These are phyloP conservation scores for Papilio helenus DNA, from an alignment of 1,140 invertebrate species.

Conservation along the genomic window DNA sequence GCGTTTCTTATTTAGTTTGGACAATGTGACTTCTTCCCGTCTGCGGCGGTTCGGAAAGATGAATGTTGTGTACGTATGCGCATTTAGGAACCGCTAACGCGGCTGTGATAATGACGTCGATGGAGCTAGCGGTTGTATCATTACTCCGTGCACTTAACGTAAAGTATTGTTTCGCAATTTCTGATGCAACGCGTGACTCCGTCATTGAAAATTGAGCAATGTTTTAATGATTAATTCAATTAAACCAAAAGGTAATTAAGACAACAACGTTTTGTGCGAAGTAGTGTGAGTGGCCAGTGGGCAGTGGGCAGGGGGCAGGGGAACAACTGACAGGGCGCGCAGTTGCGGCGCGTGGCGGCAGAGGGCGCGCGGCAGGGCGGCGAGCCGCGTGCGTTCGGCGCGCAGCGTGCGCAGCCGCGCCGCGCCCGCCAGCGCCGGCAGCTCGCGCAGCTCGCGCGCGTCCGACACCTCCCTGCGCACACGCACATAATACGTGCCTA, in stretches of 20 bases:
- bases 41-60: no score
- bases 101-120: neutral
- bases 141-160: neutral
- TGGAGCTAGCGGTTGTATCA: neutral
- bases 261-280: no score
- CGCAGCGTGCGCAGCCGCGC: conserved; percentile 90
- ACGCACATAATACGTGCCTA: conserved; percentile 13
- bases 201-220: neutral
- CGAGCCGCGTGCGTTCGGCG: conserved; percentile 91
- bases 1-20: neutral
- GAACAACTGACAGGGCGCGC: conserved; percentile 88
- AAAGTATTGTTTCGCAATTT: neutral
- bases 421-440: conserved; percentile 92
- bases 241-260: neutral
- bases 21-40: neutral
- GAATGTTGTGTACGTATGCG: neutral
- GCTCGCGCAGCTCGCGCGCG: conserved; percentile 88
- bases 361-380: conserved; percentile 87
- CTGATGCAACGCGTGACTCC: neutral
- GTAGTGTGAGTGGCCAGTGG: no score
- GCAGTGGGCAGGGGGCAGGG: no score
- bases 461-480: conserved; percentile 92
- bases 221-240: neutral
- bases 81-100: neutral
- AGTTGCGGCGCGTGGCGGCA: conserved; percentile 90